phyloP scores from a whole-genome alignment of 2,797 vertebrate genomes.

The Chloroceryle amazona region DNA sequence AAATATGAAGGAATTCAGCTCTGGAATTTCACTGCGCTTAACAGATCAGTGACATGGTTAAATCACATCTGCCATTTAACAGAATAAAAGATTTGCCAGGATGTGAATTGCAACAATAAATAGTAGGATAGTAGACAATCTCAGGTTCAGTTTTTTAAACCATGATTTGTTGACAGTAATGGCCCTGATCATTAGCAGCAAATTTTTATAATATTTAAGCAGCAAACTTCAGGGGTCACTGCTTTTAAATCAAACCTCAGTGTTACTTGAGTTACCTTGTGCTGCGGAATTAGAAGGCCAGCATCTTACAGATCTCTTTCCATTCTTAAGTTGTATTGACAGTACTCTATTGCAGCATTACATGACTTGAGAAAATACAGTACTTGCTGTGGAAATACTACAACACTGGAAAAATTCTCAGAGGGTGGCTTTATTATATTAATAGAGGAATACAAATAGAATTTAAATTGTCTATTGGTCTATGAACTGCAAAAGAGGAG shows the following conservation, averaged over 20 bases:
- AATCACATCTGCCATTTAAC: slow-evolving; percentile 42
- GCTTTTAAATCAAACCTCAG: slow-evolving; percentile 52
- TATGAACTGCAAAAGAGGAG: background rate
- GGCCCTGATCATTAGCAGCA: slow-evolving; percentile 48
- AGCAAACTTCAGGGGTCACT: slow-evolving; percentile 35
- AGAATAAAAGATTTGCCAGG: slow-evolving; percentile 54
- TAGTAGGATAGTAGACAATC: slow-evolving; percentile 6
- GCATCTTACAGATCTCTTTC: slow-evolving; percentile 52
- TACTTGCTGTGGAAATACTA: background rate
- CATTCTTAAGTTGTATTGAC: slow-evolving; percentile 50
- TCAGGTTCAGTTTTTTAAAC: background rate
- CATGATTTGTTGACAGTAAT: slow-evolving; percentile 44
- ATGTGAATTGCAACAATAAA: slow-evolving; percentile 55
- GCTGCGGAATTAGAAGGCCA: background rate
- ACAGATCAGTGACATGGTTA: slow-evolving; percentile 21
- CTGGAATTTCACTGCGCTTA: slow-evolving; percentile 21
- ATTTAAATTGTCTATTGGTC: slow-evolving; percentile 6
- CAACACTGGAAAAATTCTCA: slow-evolving; percentile 45
- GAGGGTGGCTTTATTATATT: slow-evolving; percentile 41
- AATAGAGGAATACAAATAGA: slow-evolving; percentile 12
- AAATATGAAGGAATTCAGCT: slow-evolving; percentile 18
- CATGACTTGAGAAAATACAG: slow-evolving; percentile 25
- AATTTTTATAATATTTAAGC: slow-evolving; percentile 50
- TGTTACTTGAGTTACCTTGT: slow-evolving; percentile 22
- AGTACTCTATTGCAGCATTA: slow-evolving; percentile 26